phyloP scores from a whole-genome alignment of 2,113 vertebrate genomes.

The Fulmarus glacialis region DNA sequence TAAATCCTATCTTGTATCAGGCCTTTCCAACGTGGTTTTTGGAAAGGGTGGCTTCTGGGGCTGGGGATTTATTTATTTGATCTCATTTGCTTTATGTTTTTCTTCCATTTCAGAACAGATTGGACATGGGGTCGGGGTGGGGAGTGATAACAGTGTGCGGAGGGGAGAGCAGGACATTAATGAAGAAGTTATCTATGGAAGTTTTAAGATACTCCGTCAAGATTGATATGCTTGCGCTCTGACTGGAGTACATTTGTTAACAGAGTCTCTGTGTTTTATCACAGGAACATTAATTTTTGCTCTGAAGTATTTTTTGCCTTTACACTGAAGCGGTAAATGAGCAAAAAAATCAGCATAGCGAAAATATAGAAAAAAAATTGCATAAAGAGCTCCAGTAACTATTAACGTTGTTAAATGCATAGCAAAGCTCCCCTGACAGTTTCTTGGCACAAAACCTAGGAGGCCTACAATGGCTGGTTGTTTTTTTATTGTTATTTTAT shows the following conservation, averaged over 20 bases:
- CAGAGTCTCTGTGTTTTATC: neutral
- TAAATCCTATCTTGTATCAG: neutral
- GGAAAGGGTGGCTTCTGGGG: neutral
- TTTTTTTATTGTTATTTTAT: neutral
- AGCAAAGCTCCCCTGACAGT: neutral
- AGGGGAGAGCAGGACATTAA: neutral
- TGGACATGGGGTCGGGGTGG: neutral
- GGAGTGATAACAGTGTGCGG: neutral
- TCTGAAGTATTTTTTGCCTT: neutral
- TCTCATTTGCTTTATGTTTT: neutral
- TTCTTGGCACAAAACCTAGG: neutral
- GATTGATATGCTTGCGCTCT: accelerated
- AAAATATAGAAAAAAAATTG: neutral
- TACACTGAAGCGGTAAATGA: neutral
- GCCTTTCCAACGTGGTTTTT: neutral
- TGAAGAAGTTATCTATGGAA: neutral
- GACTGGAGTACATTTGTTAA: neutral
- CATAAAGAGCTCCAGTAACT: neutral
- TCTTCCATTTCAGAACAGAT: accelerated
- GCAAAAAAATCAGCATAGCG: neutral
- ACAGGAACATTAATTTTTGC: neutral
- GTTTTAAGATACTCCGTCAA: neutral
- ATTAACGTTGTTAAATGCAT: neutral
- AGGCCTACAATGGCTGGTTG: neutral
- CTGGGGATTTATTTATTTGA: too few species aligned